Evolutionary conservation across 2,113 vertebrate genomes (phyloP), one percentile per base, ranked within the genome.

Genomic region (Zootoca vivipara): DNA sequence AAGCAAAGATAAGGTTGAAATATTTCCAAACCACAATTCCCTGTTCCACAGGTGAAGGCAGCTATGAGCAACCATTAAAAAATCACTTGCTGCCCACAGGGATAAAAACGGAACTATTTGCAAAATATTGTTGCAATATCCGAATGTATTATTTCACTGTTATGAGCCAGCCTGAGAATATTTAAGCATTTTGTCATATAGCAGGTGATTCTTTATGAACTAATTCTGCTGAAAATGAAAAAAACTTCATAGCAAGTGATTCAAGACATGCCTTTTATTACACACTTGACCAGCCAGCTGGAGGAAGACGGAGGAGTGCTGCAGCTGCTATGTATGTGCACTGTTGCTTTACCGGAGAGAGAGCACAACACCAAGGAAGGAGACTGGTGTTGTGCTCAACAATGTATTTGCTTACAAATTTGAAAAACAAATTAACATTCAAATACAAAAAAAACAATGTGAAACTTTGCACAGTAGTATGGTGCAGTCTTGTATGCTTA

Each of bases 11-110:
- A 38, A 22, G 35, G 85, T 10, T 82, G 77, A 1, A 90, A 26
- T 3, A 1, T 1, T 4, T 78, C 46, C 86, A 85, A 35, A 89
- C 85, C 40, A 90, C 42, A 0, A 0, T 26, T n/a, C n/a, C 30
- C 40, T 16, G 2, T 46, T 0, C 1, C 56, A 8, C 5, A 1
- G 46, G n/a, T 74, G 69, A 67, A 16, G 1, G 35, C 58, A 35
- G 0, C 0, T 52, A 79, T 87, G 87, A 86, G 87, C 10, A 91
- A 33, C 64, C 85, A n/a, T 64, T 81, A 20, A 24, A 69, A 56
- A 0, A 70, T 12, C 24, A 20, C 64, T 22, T 69, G 38, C 40
- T 0, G 62, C 73, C 67, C 62, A 42, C 40, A 1, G 74, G 33
- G 33, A 77, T 5, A 0, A 24, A 80, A 67, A 38, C 67, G 58